Base-by-base conservation (phyloP, 2,888 invertebrate species). In the Ophion slaviceki region DNA sequence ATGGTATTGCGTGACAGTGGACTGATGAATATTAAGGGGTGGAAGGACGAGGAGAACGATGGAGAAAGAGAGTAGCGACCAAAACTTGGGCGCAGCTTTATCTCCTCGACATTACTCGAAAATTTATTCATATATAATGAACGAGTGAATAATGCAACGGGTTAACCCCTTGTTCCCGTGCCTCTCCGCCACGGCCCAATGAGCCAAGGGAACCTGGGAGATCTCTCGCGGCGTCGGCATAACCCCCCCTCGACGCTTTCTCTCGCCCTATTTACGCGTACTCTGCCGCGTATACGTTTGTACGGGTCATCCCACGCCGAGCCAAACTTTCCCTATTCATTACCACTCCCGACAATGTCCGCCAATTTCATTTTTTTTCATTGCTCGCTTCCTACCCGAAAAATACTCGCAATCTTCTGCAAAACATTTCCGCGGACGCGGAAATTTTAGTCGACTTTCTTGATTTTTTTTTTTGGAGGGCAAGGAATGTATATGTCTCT, bases 51-150 rank as follows among this genome's bases (percentile, higher is more conserved):
- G 75, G 85, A 86, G 47, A 47, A 47, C 47, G 47, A 47, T 47
- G 47, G 68, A 74, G 66, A 74, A 64, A 72, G 64, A 86, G 67
- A 82, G 76, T 83, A 61, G 66, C 68, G 78, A 92, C 92, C 91
- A 93, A 94, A 94, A 94, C 92, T 94, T 94, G 94, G 47, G 47
- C 47, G 93, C 93, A 93, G 94, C 94, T 94, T 94, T 93, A 94
- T 93, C 71, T 93, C 47, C 93, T 93, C 93, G 93, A 92, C 94
- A 94, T 94, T 93, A 93, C 94, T 93, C 93, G 94, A 94, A 94
- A 94, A 94, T 94, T 94, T 94, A 94, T 94, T 94, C 94, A 94
- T 94, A 93, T 93, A 93, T 94, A 94, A 94, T 94, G 93, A 94
- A 92, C 91, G 87, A 77, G 83, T 94, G 92, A 93, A 94, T 94